Conservation (phyloP, 2,888 invertebrate genomes). For the Bruchidius siliquastri region DNA sequence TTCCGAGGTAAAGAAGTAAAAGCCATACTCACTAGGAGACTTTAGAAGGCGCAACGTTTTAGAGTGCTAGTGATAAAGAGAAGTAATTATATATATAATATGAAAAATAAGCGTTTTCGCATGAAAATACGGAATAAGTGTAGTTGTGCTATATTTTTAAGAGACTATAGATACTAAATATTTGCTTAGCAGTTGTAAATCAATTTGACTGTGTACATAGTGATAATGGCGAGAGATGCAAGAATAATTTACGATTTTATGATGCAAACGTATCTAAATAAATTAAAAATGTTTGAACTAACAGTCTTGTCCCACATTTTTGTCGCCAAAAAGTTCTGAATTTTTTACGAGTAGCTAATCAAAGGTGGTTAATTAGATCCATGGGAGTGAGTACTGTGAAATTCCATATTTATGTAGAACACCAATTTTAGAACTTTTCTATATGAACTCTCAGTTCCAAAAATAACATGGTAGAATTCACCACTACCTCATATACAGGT, state of each 20-base stretch:
- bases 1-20: no score
- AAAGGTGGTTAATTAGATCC: not conserved
- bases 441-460: no score
- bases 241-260: not conserved
- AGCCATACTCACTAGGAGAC: no score
- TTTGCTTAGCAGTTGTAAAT: slow-evolving; percentile 12
- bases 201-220: slow-evolving; percentile 12
- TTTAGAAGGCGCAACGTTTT: no score
- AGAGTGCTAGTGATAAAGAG: no score
- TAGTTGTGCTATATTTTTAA: not conserved
- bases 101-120: not conserved
- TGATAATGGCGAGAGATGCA: slow-evolving; percentile 11
- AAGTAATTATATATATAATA: no score
- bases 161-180: slow-evolving; percentile 2
- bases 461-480: no score
- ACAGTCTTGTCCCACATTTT: not conserved
- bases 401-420: not conserved
- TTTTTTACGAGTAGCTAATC: not conserved
- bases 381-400: not conserved
- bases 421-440: no score
- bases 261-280: not conserved
- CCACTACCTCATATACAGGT: no score
- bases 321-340: not conserved
- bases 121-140: not conserved
- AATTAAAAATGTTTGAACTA: not conserved